Evolutionary conservation across 2,888 invertebrate species (phyloP).

Genomic region (Dryocosmus kuriphilus): DNA sequence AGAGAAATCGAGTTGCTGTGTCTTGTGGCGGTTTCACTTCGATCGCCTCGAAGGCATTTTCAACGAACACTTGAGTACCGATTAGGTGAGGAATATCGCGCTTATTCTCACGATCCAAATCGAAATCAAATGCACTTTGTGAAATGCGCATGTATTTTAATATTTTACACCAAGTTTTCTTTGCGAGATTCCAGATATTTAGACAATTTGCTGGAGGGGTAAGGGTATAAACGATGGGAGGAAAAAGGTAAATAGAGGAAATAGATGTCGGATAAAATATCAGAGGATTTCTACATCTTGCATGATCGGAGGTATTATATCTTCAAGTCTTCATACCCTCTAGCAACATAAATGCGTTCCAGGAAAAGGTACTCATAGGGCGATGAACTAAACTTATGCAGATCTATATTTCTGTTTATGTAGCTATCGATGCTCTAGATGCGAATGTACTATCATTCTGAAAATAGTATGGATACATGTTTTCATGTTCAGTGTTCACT

Average conservation of each 20-base stretch:
- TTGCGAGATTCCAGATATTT: constrained; percentile 14
- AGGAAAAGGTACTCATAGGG: constrained; percentile 4
- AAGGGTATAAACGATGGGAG: neutral
- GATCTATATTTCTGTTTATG: constrained; percentile 22
- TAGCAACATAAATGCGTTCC: constrained; percentile 13
- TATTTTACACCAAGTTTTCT: neutral
- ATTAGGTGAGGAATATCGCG: constrained; percentile 9
- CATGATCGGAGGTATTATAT: constrained; percentile 21
- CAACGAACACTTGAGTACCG: constrained; percentile 14
- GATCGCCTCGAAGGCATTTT: constrained; percentile 38
- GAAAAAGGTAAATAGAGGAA: constrained; percentile 17
- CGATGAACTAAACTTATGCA: constrained; percentile 26
- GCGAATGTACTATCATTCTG: constrained; percentile 2
- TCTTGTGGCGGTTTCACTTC: constrained; percentile 25
- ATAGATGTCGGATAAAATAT: constrained; percentile 21
- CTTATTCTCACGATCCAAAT: constrained; percentile 13
- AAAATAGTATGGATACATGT: neutral
- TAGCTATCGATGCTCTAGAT: constrained; percentile 3
- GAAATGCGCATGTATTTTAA: neutral
- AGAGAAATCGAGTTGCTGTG: constrained; percentile 36
- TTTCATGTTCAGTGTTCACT: too few species aligned
- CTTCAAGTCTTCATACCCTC: neutral
- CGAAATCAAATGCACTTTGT: constrained; percentile 6
- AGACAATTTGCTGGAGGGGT: neutral
- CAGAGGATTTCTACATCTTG: neutral